Conservation (phyloP, 1,140 invertebrate species). For the Ectropis grisescens region DNA sequence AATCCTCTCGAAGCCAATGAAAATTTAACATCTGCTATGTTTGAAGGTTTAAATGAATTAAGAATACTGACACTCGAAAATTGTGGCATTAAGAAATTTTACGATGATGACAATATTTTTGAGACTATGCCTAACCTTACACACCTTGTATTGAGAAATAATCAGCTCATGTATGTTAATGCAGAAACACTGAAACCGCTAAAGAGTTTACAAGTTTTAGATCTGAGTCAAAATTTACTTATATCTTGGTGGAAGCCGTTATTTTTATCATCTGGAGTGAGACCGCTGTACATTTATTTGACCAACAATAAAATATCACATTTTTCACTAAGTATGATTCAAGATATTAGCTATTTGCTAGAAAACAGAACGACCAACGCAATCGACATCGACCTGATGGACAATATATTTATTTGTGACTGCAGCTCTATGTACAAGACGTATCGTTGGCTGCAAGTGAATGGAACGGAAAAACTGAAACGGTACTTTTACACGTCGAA, state of each 20-base stretch:
- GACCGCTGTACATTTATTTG: conserved; percentile 44
- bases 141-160: conserved; percentile 63
- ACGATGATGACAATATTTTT: conserved; percentile 64
- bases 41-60: conserved; percentile 63
- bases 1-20: conserved; percentile 59
- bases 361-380: conserved; percentile 26
- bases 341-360: conserved; percentile 65
- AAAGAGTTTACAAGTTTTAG: conserved; percentile 50
- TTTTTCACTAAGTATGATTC: conserved; percentile 69
- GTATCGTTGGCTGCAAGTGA: conserved; percentile 47
- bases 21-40: conserved; percentile 46
- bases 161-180: conserved; percentile 55
- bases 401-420: conserved; percentile 71
- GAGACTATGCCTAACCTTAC: conserved; percentile 62
- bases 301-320: conserved; percentile 69
- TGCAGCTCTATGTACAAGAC: conserved; percentile 55
- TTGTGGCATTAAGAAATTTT: conserved; percentile 60
- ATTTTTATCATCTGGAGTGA: conserved; percentile 46
- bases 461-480: conserved; percentile 29
- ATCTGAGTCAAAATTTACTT: conserved; percentile 66
- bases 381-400: conserved; percentile 51
- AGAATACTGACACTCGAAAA: conserved; percentile 61
- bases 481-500: conserved; percentile 36
- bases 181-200: conserved; percentile 53
- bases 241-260: conserved; percentile 62